Conservation (phyloP, 2,113 vertebrate species). For the Oceanodroma tethys region DNA sequence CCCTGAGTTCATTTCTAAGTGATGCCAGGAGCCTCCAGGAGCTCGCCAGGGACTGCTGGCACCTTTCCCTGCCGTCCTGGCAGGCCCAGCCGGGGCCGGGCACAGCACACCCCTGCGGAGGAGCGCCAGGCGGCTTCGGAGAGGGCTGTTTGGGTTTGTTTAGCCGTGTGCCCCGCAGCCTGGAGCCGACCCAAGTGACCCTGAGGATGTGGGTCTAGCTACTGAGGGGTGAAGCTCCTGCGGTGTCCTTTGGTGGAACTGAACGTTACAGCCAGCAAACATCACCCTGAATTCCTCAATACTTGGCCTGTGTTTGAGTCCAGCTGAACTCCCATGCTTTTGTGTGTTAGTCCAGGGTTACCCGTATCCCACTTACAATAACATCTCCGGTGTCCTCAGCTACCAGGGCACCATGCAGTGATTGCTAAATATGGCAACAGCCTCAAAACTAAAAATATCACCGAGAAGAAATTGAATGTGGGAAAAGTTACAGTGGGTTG, state of each 20-base stretch:
- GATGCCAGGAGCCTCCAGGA: background rate
- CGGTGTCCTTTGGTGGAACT: background rate
- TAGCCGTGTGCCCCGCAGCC: background rate
- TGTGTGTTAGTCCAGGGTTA: background rate
- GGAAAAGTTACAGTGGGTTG: background rate
- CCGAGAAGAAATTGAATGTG: background rate
- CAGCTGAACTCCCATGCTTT: background rate
- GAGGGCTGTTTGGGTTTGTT: background rate
- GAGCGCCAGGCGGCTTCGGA: rapidly evolving
- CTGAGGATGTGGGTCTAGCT: background rate
- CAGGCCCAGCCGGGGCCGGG: background rate
- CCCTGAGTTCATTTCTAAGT: background rate
- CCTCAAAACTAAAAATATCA: constrained; percentile 58
- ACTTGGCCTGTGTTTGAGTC: background rate
- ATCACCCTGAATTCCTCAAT: background rate
- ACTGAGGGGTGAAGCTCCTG: background rate
- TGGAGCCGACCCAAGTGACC: background rate
- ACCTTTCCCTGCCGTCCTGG: background rate
- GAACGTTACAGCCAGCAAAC: background rate
- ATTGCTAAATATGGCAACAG: constrained; percentile 30
- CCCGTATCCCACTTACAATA: background rate
- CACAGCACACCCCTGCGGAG: background rate
- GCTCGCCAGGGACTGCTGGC: background rate
- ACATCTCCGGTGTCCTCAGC: background rate
- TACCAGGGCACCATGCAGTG: background rate